phyloP scores from a whole-genome alignment of 2,888 invertebrate genomes.

The Chymomyza caudatula region DNA sequence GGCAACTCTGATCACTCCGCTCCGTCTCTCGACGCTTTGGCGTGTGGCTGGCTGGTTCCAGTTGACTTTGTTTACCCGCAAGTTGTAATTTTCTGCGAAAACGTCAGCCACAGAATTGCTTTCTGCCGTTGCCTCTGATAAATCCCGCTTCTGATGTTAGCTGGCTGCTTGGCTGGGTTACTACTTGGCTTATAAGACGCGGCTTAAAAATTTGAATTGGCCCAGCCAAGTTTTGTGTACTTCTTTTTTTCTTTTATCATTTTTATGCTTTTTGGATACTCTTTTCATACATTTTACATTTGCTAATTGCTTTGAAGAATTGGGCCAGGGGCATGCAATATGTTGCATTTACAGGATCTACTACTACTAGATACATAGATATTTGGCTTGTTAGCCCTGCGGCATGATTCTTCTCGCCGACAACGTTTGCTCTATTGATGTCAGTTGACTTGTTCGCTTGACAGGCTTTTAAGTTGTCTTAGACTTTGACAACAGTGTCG shows the following conservation, averaged over 20 bases:
- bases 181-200: background rate
- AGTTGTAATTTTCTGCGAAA: constrained; percentile 70
- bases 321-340: background rate
- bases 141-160: constrained; percentile 53
- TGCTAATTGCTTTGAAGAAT: constrained; percentile 1
- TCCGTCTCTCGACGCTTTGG: constrained; percentile 29
- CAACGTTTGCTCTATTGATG: background rate
- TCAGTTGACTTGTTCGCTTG: background rate
- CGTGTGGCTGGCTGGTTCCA: constrained; percentile 40
- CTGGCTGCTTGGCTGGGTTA: background rate
- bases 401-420: background rate
- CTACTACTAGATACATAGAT: background rate
- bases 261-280: background rate
- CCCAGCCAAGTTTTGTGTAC: background rate
- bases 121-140: constrained; percentile 39
- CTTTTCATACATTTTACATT: background rate
- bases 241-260: background rate
- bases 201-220: background rate
- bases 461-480: constrained; percentile 2
- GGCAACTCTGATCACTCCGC: background rate
- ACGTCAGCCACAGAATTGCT: constrained; percentile 60
- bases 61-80: constrained; percentile 69
- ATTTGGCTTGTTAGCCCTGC: background rate
- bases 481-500: background rate
- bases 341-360: background rate